phyloP scores from a whole-genome alignment of 2,888 invertebrate species.

The Zaprionus bogoriensis region DNA sequence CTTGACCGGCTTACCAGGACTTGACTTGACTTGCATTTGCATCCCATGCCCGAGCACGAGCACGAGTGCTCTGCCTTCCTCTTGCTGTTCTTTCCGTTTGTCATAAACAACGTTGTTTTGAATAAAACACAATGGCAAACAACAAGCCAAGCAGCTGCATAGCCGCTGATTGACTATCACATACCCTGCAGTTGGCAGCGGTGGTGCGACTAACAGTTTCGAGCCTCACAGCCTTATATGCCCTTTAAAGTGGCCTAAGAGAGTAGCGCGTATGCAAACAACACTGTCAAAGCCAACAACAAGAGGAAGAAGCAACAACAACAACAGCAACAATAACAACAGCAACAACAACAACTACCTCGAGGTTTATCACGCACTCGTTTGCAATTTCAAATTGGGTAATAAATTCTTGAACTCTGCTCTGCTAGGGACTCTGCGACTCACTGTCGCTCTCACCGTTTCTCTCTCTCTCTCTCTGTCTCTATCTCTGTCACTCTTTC shows the following conservation, averaged over 20 bases:
- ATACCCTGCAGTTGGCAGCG: conserved; percentile 11
- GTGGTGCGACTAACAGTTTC: neutral
- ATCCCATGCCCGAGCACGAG: conserved; percentile 7
- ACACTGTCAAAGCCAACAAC: neutral
- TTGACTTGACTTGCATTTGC: conserved; percentile 39
- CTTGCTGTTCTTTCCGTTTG: conserved; percentile 27
- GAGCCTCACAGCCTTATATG: neutral
- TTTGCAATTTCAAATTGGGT: conserved; percentile 80
- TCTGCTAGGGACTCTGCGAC: conserved; percentile 23
- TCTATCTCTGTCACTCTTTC: neutral
- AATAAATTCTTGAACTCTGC: conserved; percentile 71
- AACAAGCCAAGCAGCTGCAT: neutral
- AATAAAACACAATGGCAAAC: conserved; percentile 49
- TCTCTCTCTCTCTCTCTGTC: conserved; percentile 2
- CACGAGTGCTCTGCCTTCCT: conserved; percentile 28
- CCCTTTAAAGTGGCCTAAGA: neutral
- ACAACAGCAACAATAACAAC: conserved; percentile 11
- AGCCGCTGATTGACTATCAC: neutral
- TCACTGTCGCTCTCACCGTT: neutral
- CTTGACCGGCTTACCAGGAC: neutral
- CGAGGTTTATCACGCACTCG: conserved; percentile 76
- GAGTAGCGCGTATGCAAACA: conserved; percentile 36
- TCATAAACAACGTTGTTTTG: conserved; percentile 65
- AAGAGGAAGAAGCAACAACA: too few relatives aligned
- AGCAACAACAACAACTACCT: conserved; percentile 28